phyloP scores from a whole-genome alignment of 2,113 vertebrate genomes.

The Eonycteris spelaea region DNA sequence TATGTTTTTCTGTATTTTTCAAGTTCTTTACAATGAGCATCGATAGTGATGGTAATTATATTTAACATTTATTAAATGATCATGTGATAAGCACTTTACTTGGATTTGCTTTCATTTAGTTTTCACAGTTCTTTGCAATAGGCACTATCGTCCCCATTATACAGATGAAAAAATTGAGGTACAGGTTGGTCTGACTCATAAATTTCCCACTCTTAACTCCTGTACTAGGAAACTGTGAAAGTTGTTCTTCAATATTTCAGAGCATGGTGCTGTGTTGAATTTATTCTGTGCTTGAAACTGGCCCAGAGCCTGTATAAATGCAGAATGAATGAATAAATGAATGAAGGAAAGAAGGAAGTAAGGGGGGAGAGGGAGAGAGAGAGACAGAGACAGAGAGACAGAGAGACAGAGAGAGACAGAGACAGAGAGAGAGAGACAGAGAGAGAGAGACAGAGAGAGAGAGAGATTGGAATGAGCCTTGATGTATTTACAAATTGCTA shows the following conservation, averaged over 20 bases:
- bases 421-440: too few species aligned
- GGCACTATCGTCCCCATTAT: neutral
- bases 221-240: neutral
- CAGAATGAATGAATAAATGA: neutral
- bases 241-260: neutral
- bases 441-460: too few species aligned
- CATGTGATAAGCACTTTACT: neutral
- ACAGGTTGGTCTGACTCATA: neutral
- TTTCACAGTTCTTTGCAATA: neutral
- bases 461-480: neutral
- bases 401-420: too few species aligned
- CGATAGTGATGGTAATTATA: neutral
- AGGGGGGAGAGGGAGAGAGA: too few species aligned
- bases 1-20: neutral
- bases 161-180: neutral
- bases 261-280: neutral
- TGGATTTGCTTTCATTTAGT: neutral
- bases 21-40: neutral
- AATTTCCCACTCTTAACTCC: neutral
- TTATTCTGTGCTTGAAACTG: neutral
- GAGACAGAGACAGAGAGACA: too few species aligned
- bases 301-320: neutral
- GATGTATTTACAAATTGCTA: neutral
- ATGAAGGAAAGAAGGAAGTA: neutral
- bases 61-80: neutral